Percentiles rank a stretch among this genome's conserved stretches.
These are phyloP conservation scores for Denticeps clupeoides DNA, from an alignment of 2,797 vertebrate genomes.

Conservation along the genomic window DNA sequence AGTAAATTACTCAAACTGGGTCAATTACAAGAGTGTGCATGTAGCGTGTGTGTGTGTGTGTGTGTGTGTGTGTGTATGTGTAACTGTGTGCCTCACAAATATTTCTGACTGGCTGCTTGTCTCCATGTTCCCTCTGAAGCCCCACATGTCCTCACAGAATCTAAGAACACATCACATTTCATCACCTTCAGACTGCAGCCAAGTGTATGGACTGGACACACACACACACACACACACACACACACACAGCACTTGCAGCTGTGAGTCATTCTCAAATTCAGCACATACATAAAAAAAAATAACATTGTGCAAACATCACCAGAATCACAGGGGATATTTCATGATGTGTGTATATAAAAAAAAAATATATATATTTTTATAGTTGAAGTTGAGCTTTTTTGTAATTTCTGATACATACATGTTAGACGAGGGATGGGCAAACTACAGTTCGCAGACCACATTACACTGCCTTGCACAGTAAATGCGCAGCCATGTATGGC, in stretches of 20 bases:
- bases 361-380: no score
- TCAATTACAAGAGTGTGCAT: background rate
- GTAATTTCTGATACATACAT: no score
- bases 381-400: no score
- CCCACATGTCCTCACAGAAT: background rate
- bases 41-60: background rate
- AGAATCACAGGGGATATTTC: no score
- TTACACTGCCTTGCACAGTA: no score
- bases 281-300: conserved; percentile 4
- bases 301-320: conserved; percentile 1
- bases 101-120: background rate
- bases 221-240: background rate
- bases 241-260: background rate
- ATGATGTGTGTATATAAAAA: no score
- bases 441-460: no score
- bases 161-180: conserved; percentile 13
- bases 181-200: conserved; percentile 3
- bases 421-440: no score
- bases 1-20: no score
- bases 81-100: background rate
- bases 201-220: background rate
- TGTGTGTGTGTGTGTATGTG: background rate
- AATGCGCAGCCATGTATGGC: no score
- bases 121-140: background rate
- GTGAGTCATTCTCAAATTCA: background rate